phyloP scores from a whole-genome alignment of 2,113 vertebrate genomes.

The Coracopsis vasa region DNA sequence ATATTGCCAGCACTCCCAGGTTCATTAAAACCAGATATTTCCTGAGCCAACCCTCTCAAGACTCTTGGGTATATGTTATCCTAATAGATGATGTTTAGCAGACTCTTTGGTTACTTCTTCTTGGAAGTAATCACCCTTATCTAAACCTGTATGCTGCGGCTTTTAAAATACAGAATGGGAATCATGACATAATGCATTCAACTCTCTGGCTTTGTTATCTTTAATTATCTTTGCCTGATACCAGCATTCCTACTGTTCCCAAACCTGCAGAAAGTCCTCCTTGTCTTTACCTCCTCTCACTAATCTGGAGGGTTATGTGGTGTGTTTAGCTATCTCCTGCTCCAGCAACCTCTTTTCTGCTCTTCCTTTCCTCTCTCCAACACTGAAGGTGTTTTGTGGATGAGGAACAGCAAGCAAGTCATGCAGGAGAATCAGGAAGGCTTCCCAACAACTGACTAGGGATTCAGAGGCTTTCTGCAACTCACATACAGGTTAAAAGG shows the following conservation, averaged over 20 bases:
- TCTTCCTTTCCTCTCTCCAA: background rate
- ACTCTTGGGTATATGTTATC: background rate
- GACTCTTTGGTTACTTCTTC: background rate
- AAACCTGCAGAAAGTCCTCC: background rate
- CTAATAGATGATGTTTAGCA: constrained; percentile 5
- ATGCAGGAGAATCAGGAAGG: background rate
- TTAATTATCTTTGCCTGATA: background rate
- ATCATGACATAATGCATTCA: background rate
- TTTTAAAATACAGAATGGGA: constrained; percentile 3
- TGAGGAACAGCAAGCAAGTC: background rate
- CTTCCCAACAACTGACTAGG: background rate
- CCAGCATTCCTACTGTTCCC: background rate
- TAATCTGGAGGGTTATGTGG: rapidly evolving
- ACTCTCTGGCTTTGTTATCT: background rate
- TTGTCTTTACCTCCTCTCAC: background rate
- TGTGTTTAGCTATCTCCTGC: background rate
- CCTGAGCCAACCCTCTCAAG: background rate
- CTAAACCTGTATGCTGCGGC: background rate
- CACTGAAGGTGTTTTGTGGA: background rate
- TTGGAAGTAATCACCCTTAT: constrained; percentile 12
- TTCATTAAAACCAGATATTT: constrained; percentile 28
- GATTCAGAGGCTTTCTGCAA: background rate
- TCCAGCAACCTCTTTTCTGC: background rate
- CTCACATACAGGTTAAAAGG: background rate
- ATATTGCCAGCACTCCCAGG: background rate